Conservation (phyloP, 2,888 invertebrate genomes). For the Xanthia icteritia region DNA sequence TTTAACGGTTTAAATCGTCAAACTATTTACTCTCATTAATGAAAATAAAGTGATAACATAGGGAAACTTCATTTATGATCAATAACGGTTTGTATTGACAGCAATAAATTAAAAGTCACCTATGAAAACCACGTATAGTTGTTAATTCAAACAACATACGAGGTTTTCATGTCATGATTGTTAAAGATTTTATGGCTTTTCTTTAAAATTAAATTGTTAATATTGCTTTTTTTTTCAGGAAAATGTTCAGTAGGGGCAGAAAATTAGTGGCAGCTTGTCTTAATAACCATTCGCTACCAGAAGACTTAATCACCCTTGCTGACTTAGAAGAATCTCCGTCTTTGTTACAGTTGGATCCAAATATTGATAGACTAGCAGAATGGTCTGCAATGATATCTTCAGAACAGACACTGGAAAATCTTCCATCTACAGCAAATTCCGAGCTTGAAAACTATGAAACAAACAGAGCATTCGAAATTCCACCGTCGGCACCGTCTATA, state of each 20-base stretch:
- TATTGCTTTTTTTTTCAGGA: neutral
- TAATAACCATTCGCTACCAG: constrained; percentile 8
- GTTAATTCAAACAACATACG: too few species aligned
- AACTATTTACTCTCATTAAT: too few species aligned
- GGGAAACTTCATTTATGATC: too few species aligned
- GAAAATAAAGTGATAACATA: too few species aligned
- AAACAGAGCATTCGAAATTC: too few species aligned
- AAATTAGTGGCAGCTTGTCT: constrained; percentile 7
- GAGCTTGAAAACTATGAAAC: too few species aligned
- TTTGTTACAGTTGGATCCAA: constrained; percentile 15
- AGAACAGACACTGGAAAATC: too few species aligned
- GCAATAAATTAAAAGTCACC: constrained; percentile 4
- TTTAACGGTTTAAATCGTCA: neutral
- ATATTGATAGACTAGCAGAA: constrained; percentile 9
- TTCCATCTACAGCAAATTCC: too few species aligned
- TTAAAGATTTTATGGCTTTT: neutral
- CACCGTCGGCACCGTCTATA: too few species aligned
- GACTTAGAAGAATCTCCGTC: constrained; percentile 10
- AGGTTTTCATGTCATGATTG: too few species aligned
- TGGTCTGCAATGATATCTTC: too few species aligned
- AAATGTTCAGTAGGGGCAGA: constrained; percentile 11
- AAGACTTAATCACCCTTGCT: constrained; percentile 10
- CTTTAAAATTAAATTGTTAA: too few species aligned
- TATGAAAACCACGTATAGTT: constrained; percentile 4
- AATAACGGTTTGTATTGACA: neutral